These are phyloP conservation scores for Capitella teleta DNA, from an alignment of 1,140 invertebrate genomes.

Conservation along the genomic window DNA sequence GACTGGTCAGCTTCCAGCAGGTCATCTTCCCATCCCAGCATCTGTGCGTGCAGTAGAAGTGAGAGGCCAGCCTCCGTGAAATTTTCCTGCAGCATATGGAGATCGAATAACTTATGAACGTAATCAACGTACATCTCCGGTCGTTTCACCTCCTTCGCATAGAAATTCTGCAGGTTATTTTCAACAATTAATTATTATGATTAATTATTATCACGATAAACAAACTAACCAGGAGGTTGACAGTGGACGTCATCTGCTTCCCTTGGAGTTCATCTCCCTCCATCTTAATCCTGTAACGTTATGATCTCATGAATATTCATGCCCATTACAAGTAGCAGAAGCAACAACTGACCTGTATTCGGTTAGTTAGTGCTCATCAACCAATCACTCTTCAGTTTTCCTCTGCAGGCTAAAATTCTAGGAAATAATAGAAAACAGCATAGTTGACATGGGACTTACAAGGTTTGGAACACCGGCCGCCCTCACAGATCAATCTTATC, in stretches of 20 bases:
- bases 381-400: too few relatives aligned
- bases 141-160: constrained; percentile 30
- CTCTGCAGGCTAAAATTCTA: too few relatives aligned
- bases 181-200: too few relatives aligned
- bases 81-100: constrained; percentile 28
- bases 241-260: constrained; percentile 44
- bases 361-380: too few relatives aligned
- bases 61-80: constrained; percentile 35
- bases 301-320: too few relatives aligned
- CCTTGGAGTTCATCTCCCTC: constrained; percentile 83
- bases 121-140: constrained; percentile 37
- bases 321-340: too few relatives aligned
- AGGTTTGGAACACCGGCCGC: too few relatives aligned
- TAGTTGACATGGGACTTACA: too few relatives aligned
- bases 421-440: too few relatives aligned
- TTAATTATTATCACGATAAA: too few relatives aligned
- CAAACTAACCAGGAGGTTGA: constrained; percentile 16
- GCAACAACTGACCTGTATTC: too few relatives aligned
- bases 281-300: constrained; percentile 66
- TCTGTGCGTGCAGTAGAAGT: constrained; percentile 44
- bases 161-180: constrained; percentile 68
- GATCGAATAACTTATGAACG: constrained; percentile 33
- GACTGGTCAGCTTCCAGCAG: constrained; percentile 20
- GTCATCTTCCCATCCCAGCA: constrained; percentile 24
- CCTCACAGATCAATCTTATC: too few relatives aligned